Base-by-base conservation (phyloP, 2,113 vertebrate species). In the Ursus arctos region DNA sequence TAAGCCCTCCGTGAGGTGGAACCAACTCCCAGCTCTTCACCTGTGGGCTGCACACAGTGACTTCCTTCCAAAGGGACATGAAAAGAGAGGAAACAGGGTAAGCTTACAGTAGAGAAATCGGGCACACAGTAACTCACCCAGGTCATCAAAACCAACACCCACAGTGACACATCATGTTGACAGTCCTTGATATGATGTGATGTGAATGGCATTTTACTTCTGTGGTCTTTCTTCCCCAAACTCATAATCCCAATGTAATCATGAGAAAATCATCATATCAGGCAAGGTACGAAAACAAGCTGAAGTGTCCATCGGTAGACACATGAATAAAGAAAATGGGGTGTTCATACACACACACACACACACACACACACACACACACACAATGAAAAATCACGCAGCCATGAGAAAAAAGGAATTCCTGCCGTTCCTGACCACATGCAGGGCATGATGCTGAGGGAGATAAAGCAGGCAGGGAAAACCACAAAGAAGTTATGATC, bases 131-230 rank as follows among this genome's bases (percentile, higher is more conserved):
- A 12, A 33, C 10, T 89, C 63, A 77, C 28, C 36, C 36, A 18
- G 16, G 6, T 4, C 16, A 18, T 26, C 13, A 43, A n/a, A 22
- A 24, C 65, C 28, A n/a, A 14, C 9, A 7, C 9, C 85, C n/a
- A 33, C 2, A 19, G 0, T n/a, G 51, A n/a, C 12, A 31, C 81
- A 36, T 26, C 4, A 3, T 6, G 24, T 40, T 11, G 1, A 11
- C 21, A 11, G 63, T 84, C 53, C 51, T 22, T 36, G 21, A 74
- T 8, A 28, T 0, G 11, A 24, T 2, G 43, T 22, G 47, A 21
- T 4, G 16, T 16, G 28, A 16, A 95, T 3, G 7, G 22, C 12
- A 31, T n/a, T 76, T 88, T 13, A 13, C 18, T 51, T 85, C 90
- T 76, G 69, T n/a, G 3, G 6, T 91, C 8, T 40, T 95, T 53